phyloP scores from a whole-genome alignment of 1,140 invertebrate genomes.

The Idris sp. region DNA sequence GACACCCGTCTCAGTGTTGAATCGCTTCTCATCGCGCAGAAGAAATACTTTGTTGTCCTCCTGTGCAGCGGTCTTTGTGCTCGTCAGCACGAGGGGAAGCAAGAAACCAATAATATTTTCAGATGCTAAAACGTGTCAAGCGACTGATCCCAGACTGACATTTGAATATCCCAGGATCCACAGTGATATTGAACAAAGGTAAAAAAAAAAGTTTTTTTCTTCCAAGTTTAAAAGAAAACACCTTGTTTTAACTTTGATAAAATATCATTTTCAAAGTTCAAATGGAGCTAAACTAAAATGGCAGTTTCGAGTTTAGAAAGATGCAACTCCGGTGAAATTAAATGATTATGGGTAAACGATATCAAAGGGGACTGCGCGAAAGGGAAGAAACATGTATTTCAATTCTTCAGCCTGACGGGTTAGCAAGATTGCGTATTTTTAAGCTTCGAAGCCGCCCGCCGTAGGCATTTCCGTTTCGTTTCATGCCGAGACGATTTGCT shows the following conservation, averaged over 20 bases:
- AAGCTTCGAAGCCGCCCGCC: slow-evolving; percentile 69
- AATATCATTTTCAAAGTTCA: no score
- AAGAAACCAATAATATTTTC: slow-evolving; percentile 75
- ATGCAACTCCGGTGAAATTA: slow-evolving; percentile 72
- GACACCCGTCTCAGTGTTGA: slow-evolving; percentile 58
- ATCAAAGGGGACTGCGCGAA: slow-evolving; percentile 74
- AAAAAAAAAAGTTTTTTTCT: no score
- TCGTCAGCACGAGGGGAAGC: slow-evolving; percentile 18
- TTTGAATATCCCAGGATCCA: slow-evolving; percentile 75
- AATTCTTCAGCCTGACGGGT: slow-evolving; percentile 79
- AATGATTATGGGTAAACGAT: slow-evolving; percentile 80
- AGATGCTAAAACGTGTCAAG: slow-evolving; percentile 78
- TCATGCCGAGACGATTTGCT: slow-evolving; percentile 73
- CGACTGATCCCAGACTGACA: slow-evolving; percentile 76
- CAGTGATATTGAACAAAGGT: slow-evolving; percentile 25
- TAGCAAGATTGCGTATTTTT: slow-evolving; percentile 79
- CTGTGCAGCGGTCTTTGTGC: slow-evolving; percentile 20
- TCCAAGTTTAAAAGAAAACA: slow-evolving; percentile 23
- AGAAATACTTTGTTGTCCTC: slow-evolving; percentile 56
- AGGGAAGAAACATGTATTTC: slow-evolving; percentile 75
- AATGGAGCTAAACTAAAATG: not conserved
- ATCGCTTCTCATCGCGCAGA: slow-evolving; percentile 25
- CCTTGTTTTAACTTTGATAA: no score
- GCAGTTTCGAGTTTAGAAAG: not conserved
- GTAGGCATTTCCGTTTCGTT: slow-evolving; percentile 76